Base-by-base conservation (phyloP, 2,113 vertebrate species). In the Xerus inauris region DNA sequence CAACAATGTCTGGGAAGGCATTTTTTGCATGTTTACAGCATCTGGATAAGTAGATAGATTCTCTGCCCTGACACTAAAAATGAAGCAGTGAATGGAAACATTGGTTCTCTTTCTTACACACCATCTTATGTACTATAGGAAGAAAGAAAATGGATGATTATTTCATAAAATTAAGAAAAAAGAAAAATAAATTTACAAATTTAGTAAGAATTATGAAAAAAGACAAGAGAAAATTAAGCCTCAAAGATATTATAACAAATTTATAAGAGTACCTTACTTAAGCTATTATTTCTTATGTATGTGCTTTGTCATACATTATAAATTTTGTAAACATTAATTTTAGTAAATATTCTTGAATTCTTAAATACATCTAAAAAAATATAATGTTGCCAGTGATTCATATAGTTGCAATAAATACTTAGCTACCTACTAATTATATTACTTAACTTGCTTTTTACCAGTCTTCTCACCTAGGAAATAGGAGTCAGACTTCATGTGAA, bases 81-180 rank as follows among this genome's bases (percentile, higher is more conserved):
- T 77, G n/a, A 67, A 95, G 57, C 59, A 69, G 96, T 79, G 40
- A 88, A 71, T 89, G 40, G 65, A 96, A 81, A 71, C 26, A 54
- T 49, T 85, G 42, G 77, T 59, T 92, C n/a, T 51, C 49, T 51
- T 77, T 91, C 59, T 72, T 76, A 51, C 40, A 38, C 89, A 80
- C 89, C 51, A 65, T 77, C 32, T 10, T 96, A 17, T 77, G 35
- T 77, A 30, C 40, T 75, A 9, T 75, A 47, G 14, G 9, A 93
- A 88, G 12, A 89, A 94, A 82, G 16, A 89, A 96, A 72, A 65
- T 16, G 40, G 54, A 42, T 87, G 30, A 9, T 24, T 94, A 49
- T 94, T 59, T 59, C 51, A 87, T 86, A 38, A n/a, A 72, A 72
- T 65, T 22, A 64, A 59, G 59, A 42, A 30, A 51, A 11, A 38